phyloP scores from a whole-genome alignment of 2,113 vertebrate genomes.

The Protomyctophum bolini region DNA sequence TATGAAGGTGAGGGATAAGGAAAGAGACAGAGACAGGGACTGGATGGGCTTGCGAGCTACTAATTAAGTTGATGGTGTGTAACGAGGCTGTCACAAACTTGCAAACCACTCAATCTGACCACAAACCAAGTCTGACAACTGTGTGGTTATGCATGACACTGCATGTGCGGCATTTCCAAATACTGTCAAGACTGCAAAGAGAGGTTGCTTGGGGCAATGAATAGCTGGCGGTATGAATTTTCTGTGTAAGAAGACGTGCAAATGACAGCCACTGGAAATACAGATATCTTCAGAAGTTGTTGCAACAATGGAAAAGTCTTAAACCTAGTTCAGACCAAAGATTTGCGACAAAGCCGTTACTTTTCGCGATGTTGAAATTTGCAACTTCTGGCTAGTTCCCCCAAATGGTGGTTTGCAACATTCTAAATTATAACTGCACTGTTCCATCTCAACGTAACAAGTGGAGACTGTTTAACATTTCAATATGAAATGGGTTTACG shows the following conservation, averaged over 20 bases:
- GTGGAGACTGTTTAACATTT: too few relatives aligned
- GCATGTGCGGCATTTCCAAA: neutral
- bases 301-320: neutral
- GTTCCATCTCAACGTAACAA: too few relatives aligned
- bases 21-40: neutral
- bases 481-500: too few relatives aligned
- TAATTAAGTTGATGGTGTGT: neutral
- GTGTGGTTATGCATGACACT: neutral
- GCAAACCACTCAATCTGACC: conserved; percentile 2
- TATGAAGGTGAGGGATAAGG: conserved; percentile 86
- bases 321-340: too few relatives aligned
- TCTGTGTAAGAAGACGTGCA: neutral
- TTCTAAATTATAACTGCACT: too few relatives aligned
- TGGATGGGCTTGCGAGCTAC: neutral
- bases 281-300: neutral
- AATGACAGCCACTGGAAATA: neutral
- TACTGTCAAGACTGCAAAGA: neutral
- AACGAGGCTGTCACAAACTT: neutral
- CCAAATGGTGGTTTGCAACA: too few relatives aligned
- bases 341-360: too few relatives aligned
- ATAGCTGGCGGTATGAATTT: neutral
- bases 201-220: neutral
- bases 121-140: neutral
- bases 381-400: too few relatives aligned
- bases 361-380: too few relatives aligned